Conservation (phyloP, 35 echinoderm and acorn worm genomes). For the Lytechinus pictus region DNA sequence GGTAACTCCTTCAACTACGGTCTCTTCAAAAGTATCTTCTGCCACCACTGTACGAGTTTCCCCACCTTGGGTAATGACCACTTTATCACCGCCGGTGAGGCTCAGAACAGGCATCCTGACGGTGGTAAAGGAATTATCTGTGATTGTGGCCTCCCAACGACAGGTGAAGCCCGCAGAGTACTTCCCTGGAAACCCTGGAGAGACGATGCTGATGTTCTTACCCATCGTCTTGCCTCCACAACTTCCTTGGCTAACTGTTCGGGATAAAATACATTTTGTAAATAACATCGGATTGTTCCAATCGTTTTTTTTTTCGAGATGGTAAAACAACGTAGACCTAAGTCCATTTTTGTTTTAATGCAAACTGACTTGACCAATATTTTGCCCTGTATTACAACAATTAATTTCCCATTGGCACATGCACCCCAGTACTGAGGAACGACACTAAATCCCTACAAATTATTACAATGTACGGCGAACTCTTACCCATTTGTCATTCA, state of each 20-base stretch:
- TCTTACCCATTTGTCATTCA: no score
- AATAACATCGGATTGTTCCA: no score
- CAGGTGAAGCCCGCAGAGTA: constrained; percentile 30
- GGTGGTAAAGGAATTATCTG: constrained; percentile 20
- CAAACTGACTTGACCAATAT: no score
- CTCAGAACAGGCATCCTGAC: constrained; percentile 20
- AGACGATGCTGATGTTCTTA: constrained; percentile 45
- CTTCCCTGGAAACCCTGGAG: constrained; percentile 21
- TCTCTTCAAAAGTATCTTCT: neutral
- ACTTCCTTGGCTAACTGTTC: neutral
- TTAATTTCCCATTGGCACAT: no score
- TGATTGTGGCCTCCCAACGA: neutral
- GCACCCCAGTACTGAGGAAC: no score
- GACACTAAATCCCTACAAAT: no score
- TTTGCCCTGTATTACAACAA: no score
- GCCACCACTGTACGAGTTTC: neutral
- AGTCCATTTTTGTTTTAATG: no score
- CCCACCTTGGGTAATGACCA: neutral
- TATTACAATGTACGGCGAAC: no score
- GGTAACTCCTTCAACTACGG: neutral
- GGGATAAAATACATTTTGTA: neutral
- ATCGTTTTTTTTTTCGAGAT: no score
- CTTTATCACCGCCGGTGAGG: neutral
- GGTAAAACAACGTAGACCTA: no score
- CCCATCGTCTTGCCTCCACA: constrained; percentile 17